phyloP scores from a whole-genome alignment of 1,140 invertebrate species.

The Aphelenchoides besseyi region DNA sequence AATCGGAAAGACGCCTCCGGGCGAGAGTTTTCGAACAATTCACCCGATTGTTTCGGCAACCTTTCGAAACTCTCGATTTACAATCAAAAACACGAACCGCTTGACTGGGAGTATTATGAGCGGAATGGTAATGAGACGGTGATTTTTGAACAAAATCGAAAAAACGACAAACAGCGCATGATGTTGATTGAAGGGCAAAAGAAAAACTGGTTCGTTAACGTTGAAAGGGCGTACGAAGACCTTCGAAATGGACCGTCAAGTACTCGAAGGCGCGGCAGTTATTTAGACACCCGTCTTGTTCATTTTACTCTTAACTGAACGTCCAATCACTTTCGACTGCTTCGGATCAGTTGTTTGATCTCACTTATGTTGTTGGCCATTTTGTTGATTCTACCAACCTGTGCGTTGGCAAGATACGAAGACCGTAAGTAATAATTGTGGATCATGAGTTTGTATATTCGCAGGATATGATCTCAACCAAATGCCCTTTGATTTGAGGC shows the following conservation, averaged over 20 bases:
- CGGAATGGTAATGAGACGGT: background rate
- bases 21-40: no score
- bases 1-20: no score
- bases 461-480: conserved; percentile 55
- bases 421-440: conserved; percentile 32
- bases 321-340: background rate
- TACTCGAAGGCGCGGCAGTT: background rate
- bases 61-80: background rate
- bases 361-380: background rate
- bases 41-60: background rate
- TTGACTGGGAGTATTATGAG: no score
- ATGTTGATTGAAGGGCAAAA: no score
- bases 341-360: background rate
- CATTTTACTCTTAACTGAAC: background rate
- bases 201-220: background rate
- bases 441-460: background rate
- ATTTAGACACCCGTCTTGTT: background rate
- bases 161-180: no score
- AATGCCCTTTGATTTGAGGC: conserved; percentile 57
- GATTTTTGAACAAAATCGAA: background rate
- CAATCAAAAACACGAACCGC: no score
- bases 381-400: background rate
- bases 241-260: background rate
- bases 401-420: conserved; percentile 30
- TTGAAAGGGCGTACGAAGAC: background rate